Conservation (phyloP, 2,797 vertebrate genomes). For the Epinephelus malabaricus region DNA sequence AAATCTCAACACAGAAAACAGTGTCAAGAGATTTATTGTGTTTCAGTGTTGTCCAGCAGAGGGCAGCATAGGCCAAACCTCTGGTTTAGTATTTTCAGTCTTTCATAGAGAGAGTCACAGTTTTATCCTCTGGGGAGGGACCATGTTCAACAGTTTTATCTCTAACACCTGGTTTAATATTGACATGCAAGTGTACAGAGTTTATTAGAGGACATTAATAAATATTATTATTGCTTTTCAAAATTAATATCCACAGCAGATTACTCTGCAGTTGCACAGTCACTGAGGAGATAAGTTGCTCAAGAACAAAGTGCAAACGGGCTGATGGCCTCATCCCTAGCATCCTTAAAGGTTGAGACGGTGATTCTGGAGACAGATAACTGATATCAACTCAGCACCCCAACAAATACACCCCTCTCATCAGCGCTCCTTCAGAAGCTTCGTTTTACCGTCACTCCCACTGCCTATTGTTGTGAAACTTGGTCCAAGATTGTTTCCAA, state of each 20-base stretch:
- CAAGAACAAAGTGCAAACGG: too few species aligned
- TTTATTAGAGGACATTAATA: too few species aligned
- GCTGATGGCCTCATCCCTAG: too few species aligned
- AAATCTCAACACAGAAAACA: not conserved
- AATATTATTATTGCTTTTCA: too few species aligned
- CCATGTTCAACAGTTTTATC: not conserved
- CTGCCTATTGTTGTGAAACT: too few species aligned
- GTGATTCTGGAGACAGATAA: too few species aligned
- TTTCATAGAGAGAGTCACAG: not conserved
- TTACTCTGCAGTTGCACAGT: not conserved
- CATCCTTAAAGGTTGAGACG: too few species aligned
- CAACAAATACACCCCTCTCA: too few species aligned
- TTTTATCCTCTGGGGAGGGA: not conserved
- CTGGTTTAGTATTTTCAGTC: not conserved
- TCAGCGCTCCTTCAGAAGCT: too few species aligned
- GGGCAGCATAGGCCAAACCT: not conserved
- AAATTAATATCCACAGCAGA: not conserved
- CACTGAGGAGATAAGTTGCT: not conserved
- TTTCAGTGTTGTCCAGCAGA: not conserved
- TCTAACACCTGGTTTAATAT: not conserved
- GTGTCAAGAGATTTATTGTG: not conserved
- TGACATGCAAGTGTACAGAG: not conserved
- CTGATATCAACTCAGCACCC: too few species aligned
- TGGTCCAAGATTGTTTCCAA: too few species aligned
- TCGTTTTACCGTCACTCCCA: too few species aligned